A percentile compares a stretch with the other conserved stretches of the same genome.
phyloP scores from a whole-genome alignment of 2,797 vertebrate species.

The Notolabrus celidotus region DNA sequence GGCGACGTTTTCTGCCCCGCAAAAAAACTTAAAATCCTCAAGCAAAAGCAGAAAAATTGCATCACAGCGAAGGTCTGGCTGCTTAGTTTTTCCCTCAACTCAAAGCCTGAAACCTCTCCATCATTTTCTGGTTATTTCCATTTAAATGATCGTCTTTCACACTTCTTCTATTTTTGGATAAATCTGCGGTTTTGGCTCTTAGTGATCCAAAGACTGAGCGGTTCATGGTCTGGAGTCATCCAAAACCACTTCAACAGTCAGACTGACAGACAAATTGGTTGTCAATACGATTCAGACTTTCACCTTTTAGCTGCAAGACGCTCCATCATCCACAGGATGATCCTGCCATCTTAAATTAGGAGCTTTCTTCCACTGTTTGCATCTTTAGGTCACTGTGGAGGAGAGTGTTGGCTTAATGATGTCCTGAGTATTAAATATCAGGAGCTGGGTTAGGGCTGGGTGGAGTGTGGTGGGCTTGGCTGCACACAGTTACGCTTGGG shows the following conservation, averaged over 20 bases:
- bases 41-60: slow-evolving; percentile 25
- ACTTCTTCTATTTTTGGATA: slow-evolving; percentile 13
- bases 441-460: slow-evolving; percentile 61
- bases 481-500: slow-evolving; percentile 60
- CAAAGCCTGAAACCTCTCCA: background rate
- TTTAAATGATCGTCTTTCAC: slow-evolving; percentile 24
- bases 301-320: slow-evolving; percentile 42
- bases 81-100: background rate
- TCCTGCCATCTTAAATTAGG: slow-evolving; percentile 59
- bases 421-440: slow-evolving; percentile 68
- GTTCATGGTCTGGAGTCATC: slow-evolving; percentile 25
- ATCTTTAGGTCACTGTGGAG: slow-evolving; percentile 17
- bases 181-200: slow-evolving; percentile 29
- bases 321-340: slow-evolving; percentile 46
- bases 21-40: slow-evolving; percentile 19
- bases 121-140: slow-evolving; percentile 22
- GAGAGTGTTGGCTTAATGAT: slow-evolving; percentile 33
- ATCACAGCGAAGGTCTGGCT: slow-evolving; percentile 18
- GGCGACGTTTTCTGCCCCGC: slow-evolving; percentile 3
- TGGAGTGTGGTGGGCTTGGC: slow-evolving; percentile 68
- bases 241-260: slow-evolving; percentile 21
- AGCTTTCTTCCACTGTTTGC: slow-evolving; percentile 60
- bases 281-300: slow-evolving; percentile 41
- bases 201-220: slow-evolving; percentile 1
- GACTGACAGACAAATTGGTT: slow-evolving; percentile 55